Conservation (phyloP, 1,140 invertebrate species). For the Bombus breviceps region DNA sequence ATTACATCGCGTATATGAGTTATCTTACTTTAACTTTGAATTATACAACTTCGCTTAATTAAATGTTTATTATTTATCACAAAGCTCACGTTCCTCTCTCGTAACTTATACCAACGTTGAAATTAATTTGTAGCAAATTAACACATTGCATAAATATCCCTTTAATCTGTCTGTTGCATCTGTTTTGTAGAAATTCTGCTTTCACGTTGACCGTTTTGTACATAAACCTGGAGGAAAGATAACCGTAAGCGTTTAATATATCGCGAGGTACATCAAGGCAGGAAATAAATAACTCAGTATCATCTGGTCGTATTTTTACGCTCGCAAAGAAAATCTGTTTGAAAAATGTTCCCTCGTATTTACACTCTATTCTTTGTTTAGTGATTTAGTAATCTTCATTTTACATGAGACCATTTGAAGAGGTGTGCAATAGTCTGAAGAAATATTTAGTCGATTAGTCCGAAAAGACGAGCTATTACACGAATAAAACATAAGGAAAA, state of each 20-base stretch:
- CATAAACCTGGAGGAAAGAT: conserved; percentile 7
- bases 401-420: no score
- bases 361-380: not conserved
- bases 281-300: conserved; percentile 44
- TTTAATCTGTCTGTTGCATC: conserved; percentile 22
- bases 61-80: not conserved
- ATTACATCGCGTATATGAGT: not conserved
- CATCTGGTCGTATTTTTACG: conserved; percentile 32
- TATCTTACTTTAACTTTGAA: not conserved
- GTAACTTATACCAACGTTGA: not conserved
- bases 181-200: conserved; percentile 8
- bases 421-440: no score
- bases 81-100: no score
- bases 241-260: conserved; percentile 49
- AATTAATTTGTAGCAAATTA: not conserved
- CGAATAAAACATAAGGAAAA: not conserved
- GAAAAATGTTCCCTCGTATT: conserved; percentile 26
- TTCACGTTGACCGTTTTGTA: conserved; percentile 21
- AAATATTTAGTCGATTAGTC: not conserved
- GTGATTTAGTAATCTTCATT: no score
- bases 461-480: not conserved
- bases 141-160: not conserved
- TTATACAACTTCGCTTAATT: no score
- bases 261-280: conserved; percentile 29
- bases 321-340: not conserved